Conservation (phyloP, 2,888 invertebrate species). For the Strigamia maritima region DNA sequence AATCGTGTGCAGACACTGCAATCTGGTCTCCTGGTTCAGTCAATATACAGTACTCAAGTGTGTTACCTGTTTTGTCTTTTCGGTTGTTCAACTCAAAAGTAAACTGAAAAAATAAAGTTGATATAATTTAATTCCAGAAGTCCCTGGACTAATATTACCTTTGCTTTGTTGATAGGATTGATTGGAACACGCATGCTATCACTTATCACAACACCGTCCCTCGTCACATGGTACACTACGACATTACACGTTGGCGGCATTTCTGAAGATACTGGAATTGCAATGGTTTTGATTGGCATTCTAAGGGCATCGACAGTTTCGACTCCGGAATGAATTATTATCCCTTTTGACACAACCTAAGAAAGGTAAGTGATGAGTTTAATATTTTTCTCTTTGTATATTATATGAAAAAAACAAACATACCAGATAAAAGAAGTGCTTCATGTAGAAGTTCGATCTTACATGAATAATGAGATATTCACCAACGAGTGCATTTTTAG, state of each 20-base stretch:
- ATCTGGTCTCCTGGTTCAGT: constrained; percentile 58
- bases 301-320: constrained; percentile 51
- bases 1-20: constrained; percentile 54
- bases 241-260: constrained; percentile 60
- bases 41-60: constrained; percentile 56
- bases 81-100: constrained; percentile 56
- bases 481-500: constrained; percentile 53
- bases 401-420: constrained; percentile 42
- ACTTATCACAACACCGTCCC: constrained; percentile 55
- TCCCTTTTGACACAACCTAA: constrained; percentile 57
- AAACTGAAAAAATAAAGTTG: constrained; percentile 49
- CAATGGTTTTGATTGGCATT: constrained; percentile 53
- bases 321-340: constrained; percentile 53
- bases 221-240: constrained; percentile 55
- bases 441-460: constrained; percentile 55
- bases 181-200: constrained; percentile 59
- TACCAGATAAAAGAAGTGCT: constrained; percentile 58
- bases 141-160: not conserved
- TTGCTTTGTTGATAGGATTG: constrained; percentile 41
- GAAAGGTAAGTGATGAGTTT: not conserved
- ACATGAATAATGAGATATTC: constrained; percentile 60
- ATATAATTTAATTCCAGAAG: not conserved
- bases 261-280: constrained; percentile 57
- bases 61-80: constrained; percentile 59
- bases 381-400: too few relatives aligned